phyloP scores from a whole-genome alignment of 2,797 vertebrate species.

The Todus mexicanus region DNA sequence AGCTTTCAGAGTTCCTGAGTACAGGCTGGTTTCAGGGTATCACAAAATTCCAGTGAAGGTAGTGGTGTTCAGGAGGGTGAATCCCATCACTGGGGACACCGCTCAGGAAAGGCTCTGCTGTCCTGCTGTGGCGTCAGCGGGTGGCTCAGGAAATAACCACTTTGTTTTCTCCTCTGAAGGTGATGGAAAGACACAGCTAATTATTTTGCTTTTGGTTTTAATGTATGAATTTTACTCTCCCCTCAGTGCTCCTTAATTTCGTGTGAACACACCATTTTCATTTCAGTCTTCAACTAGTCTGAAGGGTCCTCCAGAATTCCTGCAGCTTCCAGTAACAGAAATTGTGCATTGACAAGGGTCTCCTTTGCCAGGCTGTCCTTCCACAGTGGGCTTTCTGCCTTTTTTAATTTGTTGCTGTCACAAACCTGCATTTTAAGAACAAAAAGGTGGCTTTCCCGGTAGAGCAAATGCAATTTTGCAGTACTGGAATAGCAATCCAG shows the following conservation, averaged over 20 bases:
- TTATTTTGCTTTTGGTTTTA: not conserved
- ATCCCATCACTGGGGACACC: not conserved
- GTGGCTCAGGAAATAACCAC: not conserved
- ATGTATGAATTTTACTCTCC: not conserved
- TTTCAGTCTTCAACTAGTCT: not conserved
- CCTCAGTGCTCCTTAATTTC: not conserved
- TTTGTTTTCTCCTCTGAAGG: not conserved
- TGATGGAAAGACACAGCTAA: not conserved
- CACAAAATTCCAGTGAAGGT: not conserved
- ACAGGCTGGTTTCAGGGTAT: not conserved
- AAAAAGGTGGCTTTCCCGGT: not conserved
- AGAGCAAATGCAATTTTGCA: not conserved
- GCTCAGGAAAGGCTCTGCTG: fast-evolving
- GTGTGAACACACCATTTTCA: not conserved
- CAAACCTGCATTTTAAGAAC: not conserved
- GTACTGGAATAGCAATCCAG: not conserved
- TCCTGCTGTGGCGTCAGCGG: fast-evolving
- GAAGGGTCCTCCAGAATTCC: not conserved
- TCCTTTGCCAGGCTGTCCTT: not conserved
- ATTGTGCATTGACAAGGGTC: not conserved
- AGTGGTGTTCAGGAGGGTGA: not conserved
- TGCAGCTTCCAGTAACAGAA: not conserved
- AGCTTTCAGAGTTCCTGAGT: not conserved
- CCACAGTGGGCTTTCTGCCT: not conserved
- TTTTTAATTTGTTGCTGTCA: not conserved